Base-by-base conservation (phyloP, 2,797 vertebrate genomes). In the Crenichthys baileyi region DNA sequence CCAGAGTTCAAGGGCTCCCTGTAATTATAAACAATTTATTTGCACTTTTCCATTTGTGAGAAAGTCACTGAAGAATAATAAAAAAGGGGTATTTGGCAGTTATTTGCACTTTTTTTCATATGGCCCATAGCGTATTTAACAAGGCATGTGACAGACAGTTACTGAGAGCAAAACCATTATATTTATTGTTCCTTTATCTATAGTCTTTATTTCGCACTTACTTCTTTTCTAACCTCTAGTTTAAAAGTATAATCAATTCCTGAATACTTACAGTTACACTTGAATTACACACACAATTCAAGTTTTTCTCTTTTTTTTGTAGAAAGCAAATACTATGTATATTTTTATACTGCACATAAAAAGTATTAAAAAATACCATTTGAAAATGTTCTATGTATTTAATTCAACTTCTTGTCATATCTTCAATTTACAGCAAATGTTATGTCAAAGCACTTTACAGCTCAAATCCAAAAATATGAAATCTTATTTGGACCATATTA, bases 11-110 rank as follows among this genome's bases (percentile, higher is more conserved):
- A 95, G 94, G 82, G 76, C 94, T 91, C 91, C 90, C 88, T 92
- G 83, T 93, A 96, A 96, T 96, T 96, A 96, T 91, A 91, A 84
- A 91, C 91, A 89, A 93, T 92, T 84, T 90, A 83, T 88, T 90
- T 90, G 88, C 87, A 82, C 73, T 76, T 84, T 76, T 84, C 75
- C 71, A 87, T 83, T 70, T 65, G 61, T 7, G 26, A 81, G 72
- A 75, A 79, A 71, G 56, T 61, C 53, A 74, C 44, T 8, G 56
- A 87, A 79, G 79, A 87, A 82, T 71, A 76, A 70, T 16, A 13
- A 9, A 5, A 56, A 73, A 77, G 73, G 77, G 82, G 53, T 70
- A 60, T 26, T 46, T 7, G 1, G 29, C n/a, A 29, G 56, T 78
- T 80, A 84, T 92, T 89, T 89, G 76, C 83, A 92, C 92, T 83